A percentile compares a stretch with the other conserved stretches of the same genome.
Conservation (phyloP, 2,888 invertebrate genomes). For the Tachina lurida region DNA sequence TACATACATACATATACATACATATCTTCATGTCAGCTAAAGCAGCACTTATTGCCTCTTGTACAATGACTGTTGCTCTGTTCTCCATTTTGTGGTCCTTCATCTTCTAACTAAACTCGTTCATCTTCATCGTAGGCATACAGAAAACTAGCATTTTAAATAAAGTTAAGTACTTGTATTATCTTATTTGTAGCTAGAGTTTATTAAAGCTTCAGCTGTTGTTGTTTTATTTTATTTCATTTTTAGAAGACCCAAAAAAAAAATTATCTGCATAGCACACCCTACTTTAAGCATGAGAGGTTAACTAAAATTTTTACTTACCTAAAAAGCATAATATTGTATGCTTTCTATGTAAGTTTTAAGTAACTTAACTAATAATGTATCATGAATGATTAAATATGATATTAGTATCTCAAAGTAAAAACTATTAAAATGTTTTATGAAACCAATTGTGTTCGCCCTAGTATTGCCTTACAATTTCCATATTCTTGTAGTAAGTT, state of each 20-base stretch:
- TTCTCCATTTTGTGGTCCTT: constrained; percentile 27
- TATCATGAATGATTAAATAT: too few relatives aligned
- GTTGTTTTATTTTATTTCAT: constrained; percentile 10
- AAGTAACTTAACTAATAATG: too few relatives aligned
- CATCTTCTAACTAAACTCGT: constrained; percentile 6
- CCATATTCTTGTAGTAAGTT: constrained; percentile 8
- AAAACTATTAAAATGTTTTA: neutral
- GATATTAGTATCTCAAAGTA: too few relatives aligned
- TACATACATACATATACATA: too few relatives aligned
- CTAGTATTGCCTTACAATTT: neutral
- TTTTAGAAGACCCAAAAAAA: neutral
- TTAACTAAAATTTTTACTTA: neutral
- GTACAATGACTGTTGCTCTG: constrained; percentile 27
- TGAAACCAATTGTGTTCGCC: too few relatives aligned
- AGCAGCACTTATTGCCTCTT: constrained; percentile 57
- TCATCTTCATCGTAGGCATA: constrained; percentile 57
- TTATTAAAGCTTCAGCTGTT: constrained; percentile 27
- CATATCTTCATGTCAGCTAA: constrained; percentile 38
- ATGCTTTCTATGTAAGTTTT: too few relatives aligned
- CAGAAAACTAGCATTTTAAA: constrained; percentile 59
- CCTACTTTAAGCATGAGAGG: neutral
- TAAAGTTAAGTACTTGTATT: constrained; percentile 65
- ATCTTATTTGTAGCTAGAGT: constrained; percentile 34
- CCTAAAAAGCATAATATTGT: too few relatives aligned
- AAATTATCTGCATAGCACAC: neutral